These are phyloP conservation scores for Chlorops oryzae DNA, from an alignment of 1,140 invertebrate species.

Conservation along the genomic window DNA sequence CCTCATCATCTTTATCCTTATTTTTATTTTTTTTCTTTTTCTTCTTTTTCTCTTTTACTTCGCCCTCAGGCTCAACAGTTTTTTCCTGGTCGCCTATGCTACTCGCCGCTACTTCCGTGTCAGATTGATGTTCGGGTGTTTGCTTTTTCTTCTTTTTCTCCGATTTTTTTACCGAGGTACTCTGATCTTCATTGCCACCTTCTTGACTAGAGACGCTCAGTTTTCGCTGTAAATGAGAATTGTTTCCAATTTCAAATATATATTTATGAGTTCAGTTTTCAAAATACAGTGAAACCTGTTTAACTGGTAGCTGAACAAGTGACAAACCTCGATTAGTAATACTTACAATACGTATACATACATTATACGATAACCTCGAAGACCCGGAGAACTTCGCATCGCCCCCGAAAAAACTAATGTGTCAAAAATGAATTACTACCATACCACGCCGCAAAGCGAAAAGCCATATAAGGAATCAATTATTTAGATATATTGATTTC, in stretches of 20 bases:
- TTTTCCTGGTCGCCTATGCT: slow-evolving; percentile 20
- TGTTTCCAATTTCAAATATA: slow-evolving; percentile 3
- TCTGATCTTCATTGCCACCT: slow-evolving; percentile 36
- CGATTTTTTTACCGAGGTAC: slow-evolving; percentile 46
- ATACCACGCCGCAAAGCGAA: too few species aligned
- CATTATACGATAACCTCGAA: too few species aligned
- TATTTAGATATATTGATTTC: too few species aligned
- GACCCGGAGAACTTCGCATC: too few species aligned
- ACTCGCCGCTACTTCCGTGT: slow-evolving; percentile 49
- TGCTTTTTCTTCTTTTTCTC: slow-evolving; percentile 65
- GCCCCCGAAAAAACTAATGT: too few species aligned
- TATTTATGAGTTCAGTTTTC: background rate
- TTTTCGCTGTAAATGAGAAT: slow-evolving; percentile 51
- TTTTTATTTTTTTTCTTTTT: slow-evolving; percentile 70
- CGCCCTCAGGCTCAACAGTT: slow-evolving; percentile 28
- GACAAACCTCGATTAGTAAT: too few species aligned
- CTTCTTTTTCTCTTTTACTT: slow-evolving; percentile 62
- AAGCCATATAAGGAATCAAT: too few species aligned
- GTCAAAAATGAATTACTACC: too few species aligned
- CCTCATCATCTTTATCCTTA: slow-evolving; percentile 50
- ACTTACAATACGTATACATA: too few species aligned
- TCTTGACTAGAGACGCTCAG: slow-evolving; percentile 50
- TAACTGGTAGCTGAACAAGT: background rate
- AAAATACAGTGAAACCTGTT: background rate
- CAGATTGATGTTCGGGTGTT: slow-evolving; percentile 51